Evolutionary conservation across 1,140 invertebrate genomes (phyloP).

Genomic region (Drosophila pandora): DNA sequence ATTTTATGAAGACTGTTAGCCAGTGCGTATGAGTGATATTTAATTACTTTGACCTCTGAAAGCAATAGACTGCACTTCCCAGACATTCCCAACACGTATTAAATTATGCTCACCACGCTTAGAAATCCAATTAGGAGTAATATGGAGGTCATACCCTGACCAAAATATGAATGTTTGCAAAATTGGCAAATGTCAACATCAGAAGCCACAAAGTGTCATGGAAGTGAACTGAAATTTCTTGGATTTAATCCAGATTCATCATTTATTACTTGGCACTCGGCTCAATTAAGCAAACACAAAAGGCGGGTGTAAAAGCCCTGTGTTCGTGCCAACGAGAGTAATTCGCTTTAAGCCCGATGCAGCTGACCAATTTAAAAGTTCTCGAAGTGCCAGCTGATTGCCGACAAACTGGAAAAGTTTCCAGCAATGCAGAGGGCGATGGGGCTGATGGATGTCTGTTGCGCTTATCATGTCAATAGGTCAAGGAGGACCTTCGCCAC

Average conservation of each 20-base stretch:
- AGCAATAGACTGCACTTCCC: background rate
- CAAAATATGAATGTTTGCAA: background rate
- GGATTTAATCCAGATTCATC: slow-evolving; percentile 2
- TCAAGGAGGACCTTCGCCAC: slow-evolving; percentile 21
- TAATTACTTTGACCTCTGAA: slow-evolving; percentile 60
- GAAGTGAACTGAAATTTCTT: background rate
- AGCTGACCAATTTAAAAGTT: slow-evolving; percentile 20
- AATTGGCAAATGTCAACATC: slow-evolving; percentile 12
- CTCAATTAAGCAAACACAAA: background rate
- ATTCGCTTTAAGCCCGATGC: slow-evolving; percentile 8
- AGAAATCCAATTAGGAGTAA: background rate
- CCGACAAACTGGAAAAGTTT: slow-evolving; percentile 3
- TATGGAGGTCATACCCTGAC: background rate
- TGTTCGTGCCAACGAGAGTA: background rate
- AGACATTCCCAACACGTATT: background rate
- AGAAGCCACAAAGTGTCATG: background rate
- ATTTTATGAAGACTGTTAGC: slow-evolving; percentile 28
- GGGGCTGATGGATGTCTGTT: background rate
- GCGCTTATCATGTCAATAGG: slow-evolving; percentile 33
- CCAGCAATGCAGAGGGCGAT: background rate
- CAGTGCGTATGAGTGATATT: slow-evolving; percentile 77
- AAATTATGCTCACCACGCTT: background rate
- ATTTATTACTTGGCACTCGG: background rate
- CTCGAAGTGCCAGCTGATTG: slow-evolving; percentile 20
- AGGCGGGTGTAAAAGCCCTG: background rate